These are phyloP conservation scores for Stegastes partitus DNA, from an alignment of 2,113 vertebrate genomes.

Conservation along the genomic window DNA sequence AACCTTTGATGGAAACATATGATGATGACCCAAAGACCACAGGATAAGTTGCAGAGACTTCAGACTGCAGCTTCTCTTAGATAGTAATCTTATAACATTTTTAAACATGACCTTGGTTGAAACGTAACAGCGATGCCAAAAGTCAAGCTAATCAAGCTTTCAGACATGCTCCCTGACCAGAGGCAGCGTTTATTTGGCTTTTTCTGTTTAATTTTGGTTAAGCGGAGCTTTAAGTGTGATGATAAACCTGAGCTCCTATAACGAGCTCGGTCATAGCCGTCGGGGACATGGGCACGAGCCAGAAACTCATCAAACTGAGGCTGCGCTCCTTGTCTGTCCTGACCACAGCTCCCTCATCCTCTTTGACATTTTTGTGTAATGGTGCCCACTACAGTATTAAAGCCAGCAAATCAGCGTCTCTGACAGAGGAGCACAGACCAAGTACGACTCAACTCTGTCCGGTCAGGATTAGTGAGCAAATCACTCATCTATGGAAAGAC, in stretches of 20 bases:
- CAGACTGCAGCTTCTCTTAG: slow-evolving; percentile 9
- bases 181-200: slow-evolving; percentile 55
- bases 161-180: slow-evolving; percentile 27
- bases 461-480: slow-evolving; percentile 58
- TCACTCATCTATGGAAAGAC: slow-evolving; percentile 54
- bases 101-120: slow-evolving; percentile 14
- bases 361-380: slow-evolving; percentile 74
- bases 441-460: slow-evolving; percentile 74
- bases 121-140: slow-evolving; percentile 32
- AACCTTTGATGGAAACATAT: slow-evolving; percentile 15
- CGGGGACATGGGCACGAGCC: slow-evolving; percentile 53
- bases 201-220: slow-evolving; percentile 67
- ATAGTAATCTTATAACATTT: slow-evolving; percentile 4
- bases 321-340: slow-evolving; percentile 61
- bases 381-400: slow-evolving; percentile 72
- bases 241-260: slow-evolving; percentile 74
- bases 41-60: slow-evolving; percentile 11
- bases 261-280: slow-evolving; percentile 64
- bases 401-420: slow-evolving; percentile 65
- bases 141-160: slow-evolving; percentile 41
- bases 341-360: slow-evolving; percentile 73
- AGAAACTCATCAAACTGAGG: slow-evolving; percentile 68
- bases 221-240: slow-evolving; percentile 70
- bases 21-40: slow-evolving; percentile 4
- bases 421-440: slow-evolving; percentile 74